A percentile compares a stretch with the other conserved stretches of the same genome.
phyloP scores from a whole-genome alignment of 2,113 vertebrate species.

The Phrynosoma blainvillii region DNA sequence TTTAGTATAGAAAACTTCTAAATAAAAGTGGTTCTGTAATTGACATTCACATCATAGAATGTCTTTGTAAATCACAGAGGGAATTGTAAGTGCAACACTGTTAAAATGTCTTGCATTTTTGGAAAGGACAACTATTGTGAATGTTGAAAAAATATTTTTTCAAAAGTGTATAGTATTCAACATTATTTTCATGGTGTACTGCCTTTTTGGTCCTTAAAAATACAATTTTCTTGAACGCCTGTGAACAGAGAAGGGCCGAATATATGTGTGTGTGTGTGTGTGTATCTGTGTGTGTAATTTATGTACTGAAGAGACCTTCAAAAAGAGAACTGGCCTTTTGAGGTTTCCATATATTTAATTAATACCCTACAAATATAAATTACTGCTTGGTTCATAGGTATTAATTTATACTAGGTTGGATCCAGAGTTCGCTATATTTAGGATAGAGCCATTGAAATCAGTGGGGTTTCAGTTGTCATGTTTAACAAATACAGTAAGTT shows the following conservation, averaged over 20 bases:
- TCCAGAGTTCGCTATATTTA: neutral
- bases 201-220: neutral
- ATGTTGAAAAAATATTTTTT: neutral
- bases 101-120: neutral
- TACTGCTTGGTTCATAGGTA: neutral
- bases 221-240: neutral
- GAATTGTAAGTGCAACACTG: neutral
- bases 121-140: neutral
- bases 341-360: slow-evolving; percentile 7
- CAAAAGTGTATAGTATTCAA: neutral
- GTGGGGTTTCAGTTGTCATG: neutral
- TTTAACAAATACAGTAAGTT: neutral
- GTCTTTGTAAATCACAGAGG: neutral
- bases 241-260: neutral
- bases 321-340: neutral
- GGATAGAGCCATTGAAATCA: neutral
- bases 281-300: neutral
- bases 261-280: neutral
- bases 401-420: neutral
- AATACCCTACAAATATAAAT: neutral
- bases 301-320: neutral
- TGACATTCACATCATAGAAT: neutral
- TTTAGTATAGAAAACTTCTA: neutral
- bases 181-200: neutral
- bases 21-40: neutral